These are phyloP conservation scores for Oenanthe oenanthe DNA, from an alignment of 2,113 vertebrate species.

Conservation along the genomic window DNA sequence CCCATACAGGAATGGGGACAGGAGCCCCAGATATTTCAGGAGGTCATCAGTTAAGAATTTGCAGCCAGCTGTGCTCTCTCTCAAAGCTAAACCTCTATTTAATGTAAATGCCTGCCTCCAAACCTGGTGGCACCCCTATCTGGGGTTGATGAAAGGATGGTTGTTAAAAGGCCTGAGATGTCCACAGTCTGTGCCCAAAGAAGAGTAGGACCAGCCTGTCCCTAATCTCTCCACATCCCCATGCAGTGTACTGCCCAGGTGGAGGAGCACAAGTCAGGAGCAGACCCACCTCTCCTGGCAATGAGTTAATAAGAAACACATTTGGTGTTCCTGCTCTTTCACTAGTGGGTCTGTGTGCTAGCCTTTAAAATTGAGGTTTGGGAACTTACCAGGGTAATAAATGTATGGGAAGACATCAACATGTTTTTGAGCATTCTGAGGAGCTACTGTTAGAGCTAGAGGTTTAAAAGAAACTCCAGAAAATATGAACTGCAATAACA, in stretches of 20 bases:
- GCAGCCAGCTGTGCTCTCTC: background rate
- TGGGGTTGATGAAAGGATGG: background rate
- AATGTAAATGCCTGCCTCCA: background rate
- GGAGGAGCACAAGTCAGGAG: background rate
- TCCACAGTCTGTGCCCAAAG: fast-evolving
- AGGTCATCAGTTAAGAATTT: background rate
- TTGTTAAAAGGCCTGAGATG: background rate
- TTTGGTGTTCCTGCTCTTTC: background rate
- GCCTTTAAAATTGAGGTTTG: background rate
- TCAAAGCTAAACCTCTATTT: background rate
- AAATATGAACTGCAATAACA: background rate
- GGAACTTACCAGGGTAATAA: background rate
- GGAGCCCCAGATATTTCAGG: background rate
- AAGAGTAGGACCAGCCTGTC: fast-evolving
- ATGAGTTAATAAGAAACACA: background rate
- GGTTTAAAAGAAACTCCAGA: background rate
- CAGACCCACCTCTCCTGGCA: fast-evolving
- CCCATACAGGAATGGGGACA: background rate
- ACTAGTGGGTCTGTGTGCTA: background rate
- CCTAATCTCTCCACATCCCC: background rate
- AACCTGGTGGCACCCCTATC: fast-evolving
- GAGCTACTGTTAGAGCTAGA: background rate
- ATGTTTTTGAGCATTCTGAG: background rate
- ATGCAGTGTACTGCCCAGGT: fast-evolving
- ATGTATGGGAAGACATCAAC: background rate